Base-by-base conservation (phyloP, 2,113 vertebrate genomes). In the Agapornis roseicollis region DNA sequence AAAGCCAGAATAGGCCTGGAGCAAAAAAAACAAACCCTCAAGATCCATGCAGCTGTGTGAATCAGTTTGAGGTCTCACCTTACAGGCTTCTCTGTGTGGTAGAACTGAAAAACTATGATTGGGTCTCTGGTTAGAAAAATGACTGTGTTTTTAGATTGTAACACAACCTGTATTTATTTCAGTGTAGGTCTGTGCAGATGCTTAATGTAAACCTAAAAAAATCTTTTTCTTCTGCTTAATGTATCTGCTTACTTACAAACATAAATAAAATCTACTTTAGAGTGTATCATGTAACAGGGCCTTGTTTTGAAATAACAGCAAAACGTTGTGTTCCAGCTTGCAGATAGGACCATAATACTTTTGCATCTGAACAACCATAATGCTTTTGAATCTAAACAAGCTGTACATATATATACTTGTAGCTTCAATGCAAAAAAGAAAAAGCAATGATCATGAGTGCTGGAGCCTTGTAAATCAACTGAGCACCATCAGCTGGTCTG, bases 251-350 rank as follows among this genome's bases (percentile, higher is more conserved):
- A 65, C 85, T 94, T 89, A 86, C 42, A 89, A 83, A 60, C 52
- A 79, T 71, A 89, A 92, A 74, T 53, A 17, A 83, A 92, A 92
- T 92, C 73, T 79, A 56, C 24, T 92, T 85, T 86, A 80, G 83
- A 78, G 68, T 33, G 50, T 11, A 44, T 33, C 76, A 83, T 66
- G 24, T 61, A 78, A 42, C 46, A 93, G 35, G 31, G 27, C 19
- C 80, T 74, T 71, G 15, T 10, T 60, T 0, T 42, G 42, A 78
- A 86, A 64, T 60, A 71, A 64, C 0, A 0, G 33, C 39, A 44
- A 84, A n/a, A 80, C 52, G 84, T 85, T 94, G 69, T 47, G 56
- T 23, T 77, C 69, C 60, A 84, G 80, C 29, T 82, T 85, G 76
- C 39, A 77, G 79, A 47, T 63, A 85, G 94, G 50, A 70, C 64